These are phyloP conservation scores for Scalopus aquaticus DNA, from an alignment of 2,113 vertebrate genomes.

Conservation along the genomic window DNA sequence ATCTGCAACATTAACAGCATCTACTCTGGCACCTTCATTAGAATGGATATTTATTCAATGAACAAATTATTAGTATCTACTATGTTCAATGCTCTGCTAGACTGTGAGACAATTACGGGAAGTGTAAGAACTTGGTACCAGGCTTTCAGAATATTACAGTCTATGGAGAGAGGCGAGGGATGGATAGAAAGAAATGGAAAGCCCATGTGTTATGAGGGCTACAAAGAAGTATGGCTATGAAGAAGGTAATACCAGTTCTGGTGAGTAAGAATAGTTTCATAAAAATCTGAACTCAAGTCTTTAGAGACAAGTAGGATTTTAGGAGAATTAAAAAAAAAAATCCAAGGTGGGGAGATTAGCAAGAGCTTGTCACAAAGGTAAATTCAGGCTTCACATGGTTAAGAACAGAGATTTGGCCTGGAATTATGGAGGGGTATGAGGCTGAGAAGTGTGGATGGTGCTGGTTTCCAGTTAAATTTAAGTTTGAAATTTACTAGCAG, in stretches of 20 bases:
- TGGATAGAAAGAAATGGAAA: neutral
- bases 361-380: neutral
- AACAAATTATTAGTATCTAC: neutral
- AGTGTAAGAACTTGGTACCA: neutral
- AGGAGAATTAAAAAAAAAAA: neutral
- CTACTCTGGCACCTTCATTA: neutral
- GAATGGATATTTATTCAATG: neutral
- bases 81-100: neutral
- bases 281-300: neutral
- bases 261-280: neutral
- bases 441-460: neutral
- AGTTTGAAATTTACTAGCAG: neutral
- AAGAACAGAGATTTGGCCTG: neutral
- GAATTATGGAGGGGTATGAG: neutral
- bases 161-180: neutral
- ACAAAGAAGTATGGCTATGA: neutral
- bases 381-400: neutral
- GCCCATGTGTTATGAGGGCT: neutral
- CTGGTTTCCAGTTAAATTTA: neutral
- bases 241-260: neutral
- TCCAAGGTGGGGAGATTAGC: neutral
- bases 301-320: neutral
- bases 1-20: neutral
- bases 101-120: neutral
- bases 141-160: neutral